Evolutionary conservation across 2,888 invertebrate genomes (phyloP).

Genomic region (Ormyrus rosae): DNA sequence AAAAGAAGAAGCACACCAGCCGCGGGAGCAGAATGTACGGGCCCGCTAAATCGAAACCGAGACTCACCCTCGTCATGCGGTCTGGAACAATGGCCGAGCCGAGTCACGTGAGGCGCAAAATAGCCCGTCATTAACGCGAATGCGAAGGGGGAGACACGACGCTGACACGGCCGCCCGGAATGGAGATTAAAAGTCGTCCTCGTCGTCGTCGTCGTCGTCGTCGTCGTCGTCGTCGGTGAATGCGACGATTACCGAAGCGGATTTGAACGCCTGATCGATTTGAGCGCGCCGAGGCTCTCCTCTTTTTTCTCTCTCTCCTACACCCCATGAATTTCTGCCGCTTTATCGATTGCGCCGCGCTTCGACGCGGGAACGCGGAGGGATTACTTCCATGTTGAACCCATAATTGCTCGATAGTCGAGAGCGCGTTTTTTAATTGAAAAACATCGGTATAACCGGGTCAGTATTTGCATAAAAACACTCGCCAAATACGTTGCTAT

Average conservation of each 20-base stretch:
- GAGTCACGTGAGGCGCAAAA: background rate
- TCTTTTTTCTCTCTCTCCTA: background rate
- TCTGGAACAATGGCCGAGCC: too few relatives aligned
- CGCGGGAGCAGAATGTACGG: too few relatives aligned
- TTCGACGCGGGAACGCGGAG: too few relatives aligned
- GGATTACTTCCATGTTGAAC: too few relatives aligned
- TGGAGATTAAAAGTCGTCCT: constrained; percentile 10
- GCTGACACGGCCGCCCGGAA: background rate
- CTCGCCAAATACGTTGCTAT: too few relatives aligned
- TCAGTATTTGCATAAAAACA: too few relatives aligned
- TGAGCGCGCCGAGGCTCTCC: background rate
- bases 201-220: background rate
- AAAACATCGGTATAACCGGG: too few relatives aligned
- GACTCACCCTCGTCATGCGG: too few relatives aligned
- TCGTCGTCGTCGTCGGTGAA: background rate
- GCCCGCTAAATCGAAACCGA: too few relatives aligned
- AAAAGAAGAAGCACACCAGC: too few relatives aligned
- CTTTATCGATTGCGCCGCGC: too few relatives aligned
- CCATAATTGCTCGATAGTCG: background rate
- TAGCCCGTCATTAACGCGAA: background rate
- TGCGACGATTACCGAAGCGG: constrained; percentile 1
- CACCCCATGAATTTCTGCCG: background rate
- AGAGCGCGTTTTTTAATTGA: background rate
- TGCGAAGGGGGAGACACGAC: background rate
- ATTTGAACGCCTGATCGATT: constrained; percentile 5